phyloP scores from a whole-genome alignment of 2,113 vertebrate species.

The Prionailurus bengalensis region DNA sequence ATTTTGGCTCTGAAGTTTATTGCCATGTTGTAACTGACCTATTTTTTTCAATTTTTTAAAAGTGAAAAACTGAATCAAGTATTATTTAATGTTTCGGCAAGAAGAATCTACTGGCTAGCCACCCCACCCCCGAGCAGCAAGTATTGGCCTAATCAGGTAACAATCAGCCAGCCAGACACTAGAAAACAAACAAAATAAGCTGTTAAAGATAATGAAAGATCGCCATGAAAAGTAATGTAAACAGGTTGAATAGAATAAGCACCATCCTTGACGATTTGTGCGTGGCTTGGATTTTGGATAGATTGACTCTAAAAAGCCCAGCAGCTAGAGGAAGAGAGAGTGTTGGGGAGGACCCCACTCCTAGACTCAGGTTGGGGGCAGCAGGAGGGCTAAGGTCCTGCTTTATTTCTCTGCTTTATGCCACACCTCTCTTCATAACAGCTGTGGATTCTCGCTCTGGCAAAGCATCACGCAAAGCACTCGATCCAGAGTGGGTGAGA shows the following conservation, averaged over 20 bases:
- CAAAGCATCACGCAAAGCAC: not conserved
- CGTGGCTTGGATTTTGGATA: not conserved
- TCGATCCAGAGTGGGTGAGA: not conserved
- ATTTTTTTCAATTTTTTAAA: slow-evolving; percentile 40
- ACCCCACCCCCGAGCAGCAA: not conserved
- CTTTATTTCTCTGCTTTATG: not conserved
- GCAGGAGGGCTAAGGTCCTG: not conserved
- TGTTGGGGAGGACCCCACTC: not conserved
- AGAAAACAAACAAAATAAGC: slow-evolving; percentile 62
- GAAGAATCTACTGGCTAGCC: not conserved
- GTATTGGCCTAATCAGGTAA: slow-evolving; percentile 42
- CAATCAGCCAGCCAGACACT: slow-evolving; percentile 17
- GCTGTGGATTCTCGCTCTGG: not conserved
- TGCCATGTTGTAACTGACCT: not conserved
- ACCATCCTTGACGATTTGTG: not conserved
- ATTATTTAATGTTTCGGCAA: slow-evolving; percentile 9
- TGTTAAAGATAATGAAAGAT: slow-evolving; percentile 43
- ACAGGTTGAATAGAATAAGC: not conserved
- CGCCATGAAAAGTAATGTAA: not conserved
- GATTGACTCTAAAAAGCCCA: not conserved
- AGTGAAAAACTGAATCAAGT: not conserved
- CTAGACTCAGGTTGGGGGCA: not conserved
- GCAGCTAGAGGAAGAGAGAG: not conserved
- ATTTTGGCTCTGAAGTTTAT: not conserved
- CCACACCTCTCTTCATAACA: not conserved